Evolutionary conservation across 2,797 vertebrate genomes (phyloP), one percentile per base, ranked within the genome.

Genomic region (Scomberomorus guttatus): DNA sequence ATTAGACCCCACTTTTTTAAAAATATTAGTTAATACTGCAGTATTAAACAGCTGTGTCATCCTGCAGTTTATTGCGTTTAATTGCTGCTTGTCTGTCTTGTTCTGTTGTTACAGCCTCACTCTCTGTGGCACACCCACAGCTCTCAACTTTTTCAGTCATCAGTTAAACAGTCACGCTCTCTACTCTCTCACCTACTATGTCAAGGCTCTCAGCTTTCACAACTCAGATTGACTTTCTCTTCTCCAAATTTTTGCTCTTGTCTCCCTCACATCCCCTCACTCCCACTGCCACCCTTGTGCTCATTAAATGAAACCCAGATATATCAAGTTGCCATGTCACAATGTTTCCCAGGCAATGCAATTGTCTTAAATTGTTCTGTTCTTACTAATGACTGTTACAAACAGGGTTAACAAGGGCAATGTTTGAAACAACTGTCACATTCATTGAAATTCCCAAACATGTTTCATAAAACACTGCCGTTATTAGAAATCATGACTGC

Each of bases 271-370:
- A 65, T 17, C n/a, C 2, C 32, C 13, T 46, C n/a, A 25, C 34
- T 65, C 55, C 20, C 66, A 24, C 22, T 6, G 8, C 55, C 2
- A 6, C 22, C 29, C 20, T 37, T 34, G 55, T 74, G 59, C 84
- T 86, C 80, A 79, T 89, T 84, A 86, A 88, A 79, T 11, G 42
- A 58, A 87, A 68, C 62, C 73, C 20, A 37, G 24, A 71, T 69
- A 67, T 77, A 77, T 79, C 80, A 82, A 66, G 29, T 37, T 79
- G 24, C 24, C 24, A 11, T 78, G 70, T 80, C 64, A 59, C 25
- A 0, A 29, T 80, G 62, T 39, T 50, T 67, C 60, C 34, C 50
- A n/a, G 24, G 39, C 17, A 14, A 72, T 37, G 32, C 58, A 56
- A 10, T 67, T 74, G 32, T 80, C 48, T 69, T 70, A 46, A 67